phyloP scores from a whole-genome alignment of 2,888 invertebrate species.

The Rhagonycha lutea region DNA sequence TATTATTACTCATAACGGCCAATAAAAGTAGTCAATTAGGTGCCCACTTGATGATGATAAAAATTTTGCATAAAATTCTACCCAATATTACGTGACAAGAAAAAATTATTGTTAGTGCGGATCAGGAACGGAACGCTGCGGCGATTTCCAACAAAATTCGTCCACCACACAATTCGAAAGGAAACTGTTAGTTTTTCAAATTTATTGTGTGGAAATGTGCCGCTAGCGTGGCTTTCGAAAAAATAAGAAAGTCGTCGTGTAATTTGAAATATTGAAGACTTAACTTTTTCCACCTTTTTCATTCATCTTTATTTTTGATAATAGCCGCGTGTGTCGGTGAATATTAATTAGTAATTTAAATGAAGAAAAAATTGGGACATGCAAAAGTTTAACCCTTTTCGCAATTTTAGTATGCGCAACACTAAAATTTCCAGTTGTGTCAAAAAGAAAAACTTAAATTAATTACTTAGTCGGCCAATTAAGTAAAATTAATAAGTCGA shows the following conservation, averaged over 20 bases:
- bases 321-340: slow-evolving; percentile 34
- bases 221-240: background rate
- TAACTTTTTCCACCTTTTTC: slow-evolving; percentile 36
- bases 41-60: slow-evolving; percentile 14
- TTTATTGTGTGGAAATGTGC: background rate
- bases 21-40: slow-evolving; percentile 23
- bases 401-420: slow-evolving; percentile 1
- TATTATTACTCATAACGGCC: slow-evolving; percentile 18
- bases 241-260: slow-evolving; percentile 10
- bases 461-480: slow-evolving; percentile 3
- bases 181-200: background rate
- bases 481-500: background rate
- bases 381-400: slow-evolving; percentile 7
- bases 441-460: slow-evolving; percentile 1
- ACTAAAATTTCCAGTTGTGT: background rate
- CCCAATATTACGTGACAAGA: slow-evolving; percentile 28
- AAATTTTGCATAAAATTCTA: slow-evolving; percentile 26
- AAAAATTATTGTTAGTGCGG: slow-evolving; percentile 16
- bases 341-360: slow-evolving; percentile 29
- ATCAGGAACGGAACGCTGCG: background rate
- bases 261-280: slow-evolving; percentile 37
- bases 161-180: background rate
- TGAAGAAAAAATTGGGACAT: background rate
- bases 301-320: slow-evolving; percentile 35
- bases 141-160: background rate